Conservation (phyloP, 1,140 invertebrate species). For the Drosophila ercepeae region DNA sequence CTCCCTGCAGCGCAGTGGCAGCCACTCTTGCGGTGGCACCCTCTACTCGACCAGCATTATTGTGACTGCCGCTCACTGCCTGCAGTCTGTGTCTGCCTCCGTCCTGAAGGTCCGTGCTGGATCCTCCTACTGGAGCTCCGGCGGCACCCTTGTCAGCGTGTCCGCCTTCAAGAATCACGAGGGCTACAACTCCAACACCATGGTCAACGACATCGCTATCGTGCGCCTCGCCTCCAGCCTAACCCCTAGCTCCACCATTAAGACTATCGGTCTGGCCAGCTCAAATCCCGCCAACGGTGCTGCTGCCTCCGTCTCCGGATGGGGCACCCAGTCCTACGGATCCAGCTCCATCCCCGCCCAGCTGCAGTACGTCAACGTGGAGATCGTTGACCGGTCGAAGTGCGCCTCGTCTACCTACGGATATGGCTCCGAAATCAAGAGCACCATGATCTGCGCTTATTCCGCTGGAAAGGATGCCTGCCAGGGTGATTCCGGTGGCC, state of each 20-base stretch:
- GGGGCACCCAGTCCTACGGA: constrained; percentile 73
- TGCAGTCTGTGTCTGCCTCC: constrained; percentile 74
- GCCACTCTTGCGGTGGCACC: constrained; percentile 86
- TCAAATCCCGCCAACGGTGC: constrained; percentile 54
- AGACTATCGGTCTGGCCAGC: constrained; percentile 71
- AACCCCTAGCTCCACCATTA: constrained; percentile 68
- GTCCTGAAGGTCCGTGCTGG: constrained; percentile 59
- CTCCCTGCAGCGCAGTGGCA: constrained; percentile 83
- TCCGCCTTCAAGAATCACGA: constrained; percentile 54
- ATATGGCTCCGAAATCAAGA: constrained; percentile 48
- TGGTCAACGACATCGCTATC: constrained; percentile 85
- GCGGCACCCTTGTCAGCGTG: constrained; percentile 46
- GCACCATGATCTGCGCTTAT: constrained; percentile 84
- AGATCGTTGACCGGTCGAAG: constrained; percentile 33
- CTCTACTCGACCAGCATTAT: constrained; percentile 84
- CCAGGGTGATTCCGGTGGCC: constrained; percentile 84
- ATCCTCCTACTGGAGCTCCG: constrained; percentile 58
- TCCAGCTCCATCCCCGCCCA: constrained; percentile 41
- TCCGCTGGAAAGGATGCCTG: constrained; percentile 68
- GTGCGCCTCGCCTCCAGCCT: constrained; percentile 80
- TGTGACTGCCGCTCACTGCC: constrained; percentile 87
- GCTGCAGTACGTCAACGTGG: constrained; percentile 60
- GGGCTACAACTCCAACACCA: constrained; percentile 69
- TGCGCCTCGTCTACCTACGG: constrained; percentile 43
- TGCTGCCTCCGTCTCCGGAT: constrained; percentile 83